Evolutionary conservation across 2,113 vertebrate genomes (phyloP), one percentile per base, ranked within the genome.

Genomic region (Pyxicephalus adspersus): DNA sequence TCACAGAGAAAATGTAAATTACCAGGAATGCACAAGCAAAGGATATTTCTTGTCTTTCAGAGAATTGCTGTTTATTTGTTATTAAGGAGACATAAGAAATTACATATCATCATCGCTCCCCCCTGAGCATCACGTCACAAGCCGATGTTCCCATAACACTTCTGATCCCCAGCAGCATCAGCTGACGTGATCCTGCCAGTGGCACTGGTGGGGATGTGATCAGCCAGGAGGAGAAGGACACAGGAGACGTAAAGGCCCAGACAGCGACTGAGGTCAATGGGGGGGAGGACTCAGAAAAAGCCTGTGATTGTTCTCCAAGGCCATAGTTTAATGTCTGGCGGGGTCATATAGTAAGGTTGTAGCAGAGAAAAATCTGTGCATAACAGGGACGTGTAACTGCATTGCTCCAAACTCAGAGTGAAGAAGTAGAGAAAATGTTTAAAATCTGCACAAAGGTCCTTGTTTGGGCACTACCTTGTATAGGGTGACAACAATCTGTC

Each of bases 101-200:
- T 31, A 71, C 34, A 63, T 61, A 5, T 51, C 38, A 63, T 54
- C 57, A 22, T 22, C 16, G 28, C 34, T 31, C 57, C 38, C 15
- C 34, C 23, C 25, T 17, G 19, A 6, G 28, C 51, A n/a, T 19
- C 26, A 65, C 77, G 77, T 80, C 77, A 80, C 18, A 38, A 31
- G 17, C 8, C 2, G 23, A 23, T 71, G 55, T 80, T 80, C 77
- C 77, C 77, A 80, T 67, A 80, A 63, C 66, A 50, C 38, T 61
- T 51, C 38, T 51, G 54, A 61, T 80, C 77, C 45, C 38, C 55
- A n/a, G 15, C 57, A 51, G 57, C 77, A 25, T 80, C 77, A 80
- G 22, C 25, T 71, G 34, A 51, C 66, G 51, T 52, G 31, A 23
- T 55, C 51, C 31, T 50, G 23, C 26, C 31, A 28, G 50, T 60